These are phyloP conservation scores for Callyntrura guangdongensis DNA, from an alignment of 2,888 invertebrate genomes.

Conservation along the genomic window DNA sequence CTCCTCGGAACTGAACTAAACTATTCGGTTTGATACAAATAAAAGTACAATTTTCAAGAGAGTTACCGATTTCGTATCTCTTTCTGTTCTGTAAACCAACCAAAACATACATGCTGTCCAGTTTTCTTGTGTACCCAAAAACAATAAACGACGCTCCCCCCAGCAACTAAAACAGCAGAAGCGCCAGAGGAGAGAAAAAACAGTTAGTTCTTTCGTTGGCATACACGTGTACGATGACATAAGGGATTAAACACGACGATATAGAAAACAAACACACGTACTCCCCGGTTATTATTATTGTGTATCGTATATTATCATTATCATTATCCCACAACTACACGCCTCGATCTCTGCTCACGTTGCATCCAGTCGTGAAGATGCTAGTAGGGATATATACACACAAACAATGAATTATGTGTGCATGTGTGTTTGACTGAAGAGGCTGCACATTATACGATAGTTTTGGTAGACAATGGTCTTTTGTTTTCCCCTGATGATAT, in stretches of 20 bases:
- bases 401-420: constrained; percentile 18
- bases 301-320: constrained; percentile 25
- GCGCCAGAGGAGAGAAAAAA: not conserved
- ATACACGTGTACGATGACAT: constrained; percentile 18
- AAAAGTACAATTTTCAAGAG: too few relatives aligned
- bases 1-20: too few relatives aligned
- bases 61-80: too few relatives aligned
- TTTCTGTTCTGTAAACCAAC: too few relatives aligned
- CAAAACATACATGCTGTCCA: too few relatives aligned
- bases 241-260: constrained; percentile 6
- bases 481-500: constrained; percentile 63
- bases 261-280: constrained; percentile 18
- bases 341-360: constrained; percentile 3
- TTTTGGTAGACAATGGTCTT: constrained; percentile 53
- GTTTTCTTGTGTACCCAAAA: too few relatives aligned
- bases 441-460: constrained; percentile 42
- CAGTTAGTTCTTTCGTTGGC: constrained; percentile 1
- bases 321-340: not conserved
- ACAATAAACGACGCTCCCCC: too few relatives aligned
- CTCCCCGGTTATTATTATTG: constrained; percentile 27
- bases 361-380: too few relatives aligned
- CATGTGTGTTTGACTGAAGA: constrained; percentile 20
- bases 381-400: not conserved
- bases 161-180: too few relatives aligned
- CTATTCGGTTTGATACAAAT: too few relatives aligned